These are phyloP conservation scores for Drosophila bipectinata DNA, from an alignment of 1,140 invertebrate species.

Conservation along the genomic window DNA sequence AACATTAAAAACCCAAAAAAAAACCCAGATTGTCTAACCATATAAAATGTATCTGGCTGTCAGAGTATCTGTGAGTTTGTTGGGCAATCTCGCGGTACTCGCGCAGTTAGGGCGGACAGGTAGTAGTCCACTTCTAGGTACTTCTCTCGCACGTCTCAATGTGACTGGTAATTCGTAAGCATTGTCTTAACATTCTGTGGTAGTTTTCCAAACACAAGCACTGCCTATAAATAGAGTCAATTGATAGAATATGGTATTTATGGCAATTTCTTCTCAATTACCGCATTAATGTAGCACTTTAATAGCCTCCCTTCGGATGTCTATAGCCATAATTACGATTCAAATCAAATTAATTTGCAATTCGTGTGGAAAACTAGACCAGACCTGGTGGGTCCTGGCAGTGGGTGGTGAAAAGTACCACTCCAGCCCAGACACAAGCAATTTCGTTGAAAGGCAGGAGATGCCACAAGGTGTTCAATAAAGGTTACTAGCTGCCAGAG, in stretches of 20 bases:
- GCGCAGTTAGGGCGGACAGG: constrained; percentile 55
- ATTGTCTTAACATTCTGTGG: constrained; percentile 20
- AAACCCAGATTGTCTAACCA: constrained; percentile 52
- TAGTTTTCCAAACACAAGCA: constrained; percentile 7
- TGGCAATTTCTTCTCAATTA: too few relatives aligned
- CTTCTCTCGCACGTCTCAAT: constrained; percentile 33
- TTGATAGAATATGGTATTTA: neutral
- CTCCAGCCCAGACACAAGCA: neutral
- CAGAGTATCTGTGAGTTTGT: constrained; percentile 29
- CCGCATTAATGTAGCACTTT: neutral
- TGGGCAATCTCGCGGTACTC: constrained; percentile 15
- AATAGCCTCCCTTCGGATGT: constrained; percentile 16
- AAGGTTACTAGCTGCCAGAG: constrained; percentile 51
- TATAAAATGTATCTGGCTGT: constrained; percentile 34
- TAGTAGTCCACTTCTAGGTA: constrained; percentile 46
- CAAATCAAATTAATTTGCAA: constrained; percentile 74
- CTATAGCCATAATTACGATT: constrained; percentile 64
- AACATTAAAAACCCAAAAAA: constrained; percentile 26
- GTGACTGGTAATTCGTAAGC: constrained; percentile 33
- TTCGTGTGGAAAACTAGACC: constrained; percentile 37
- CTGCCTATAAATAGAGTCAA: constrained; percentile 7
- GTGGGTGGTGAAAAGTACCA: neutral
- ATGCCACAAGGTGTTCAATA: constrained; percentile 60
- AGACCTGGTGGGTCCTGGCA: neutral
- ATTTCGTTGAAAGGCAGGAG: neutral